Evolutionary conservation across 2,888 invertebrate species (phyloP).

Genomic region (Patella ulyssiponensis): DNA sequence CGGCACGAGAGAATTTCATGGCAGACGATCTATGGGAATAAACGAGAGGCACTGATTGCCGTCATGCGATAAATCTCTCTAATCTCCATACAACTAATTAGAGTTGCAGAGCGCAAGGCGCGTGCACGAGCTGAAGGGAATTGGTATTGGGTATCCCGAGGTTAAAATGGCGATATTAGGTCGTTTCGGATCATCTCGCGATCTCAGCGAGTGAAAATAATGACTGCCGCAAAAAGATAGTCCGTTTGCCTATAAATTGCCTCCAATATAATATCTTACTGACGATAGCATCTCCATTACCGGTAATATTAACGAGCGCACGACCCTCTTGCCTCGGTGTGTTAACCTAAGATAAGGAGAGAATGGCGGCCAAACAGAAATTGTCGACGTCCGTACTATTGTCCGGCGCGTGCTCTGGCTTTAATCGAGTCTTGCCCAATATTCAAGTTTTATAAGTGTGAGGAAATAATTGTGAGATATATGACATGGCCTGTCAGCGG

Average conservation of each 20-base stretch:
- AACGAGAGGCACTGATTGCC: neutral
- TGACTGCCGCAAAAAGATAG: constrained; percentile 11
- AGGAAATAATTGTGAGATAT: constrained; percentile 6
- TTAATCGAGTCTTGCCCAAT: constrained; percentile 2
- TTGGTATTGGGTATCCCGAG: neutral
- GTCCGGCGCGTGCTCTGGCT: neutral
- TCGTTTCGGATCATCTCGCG: neutral
- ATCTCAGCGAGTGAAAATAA: neutral
- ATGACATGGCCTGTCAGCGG: neutral
- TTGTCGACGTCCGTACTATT: neutral
- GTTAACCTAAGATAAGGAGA: constrained; percentile 2
- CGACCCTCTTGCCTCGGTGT: neutral
- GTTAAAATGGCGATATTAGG: constrained; percentile 9
- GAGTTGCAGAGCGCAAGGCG: neutral
- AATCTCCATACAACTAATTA: constrained; percentile 5
- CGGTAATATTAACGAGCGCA: constrained; percentile 1
- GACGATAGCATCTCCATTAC: constrained; percentile 1
- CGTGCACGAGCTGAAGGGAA: neutral
- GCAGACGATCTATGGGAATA: constrained; percentile 1
- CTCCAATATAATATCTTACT: neutral
- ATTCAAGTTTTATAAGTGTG: neutral
- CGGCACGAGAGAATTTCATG: neutral
- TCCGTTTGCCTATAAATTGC: neutral
- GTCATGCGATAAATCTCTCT: constrained; percentile 1
- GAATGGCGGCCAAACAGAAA: constrained; percentile 4